Evolutionary conservation across 1,140 invertebrate genomes (phyloP).

Genomic region (Camponotus floridanus): DNA sequence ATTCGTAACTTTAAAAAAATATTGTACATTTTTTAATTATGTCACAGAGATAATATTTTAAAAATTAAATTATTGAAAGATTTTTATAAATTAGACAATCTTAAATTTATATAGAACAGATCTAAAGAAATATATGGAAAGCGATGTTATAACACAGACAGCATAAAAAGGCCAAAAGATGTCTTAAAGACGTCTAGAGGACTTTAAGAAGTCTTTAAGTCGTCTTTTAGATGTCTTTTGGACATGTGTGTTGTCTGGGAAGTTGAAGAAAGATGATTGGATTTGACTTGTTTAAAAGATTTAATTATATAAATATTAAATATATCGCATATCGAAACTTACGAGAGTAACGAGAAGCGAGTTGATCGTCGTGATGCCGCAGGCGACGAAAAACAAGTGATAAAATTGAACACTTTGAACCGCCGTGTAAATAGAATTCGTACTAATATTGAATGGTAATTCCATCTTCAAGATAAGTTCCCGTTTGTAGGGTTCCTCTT

Average conservation of each 20-base stretch:
- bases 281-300: neutral
- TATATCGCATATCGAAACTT: neutral
- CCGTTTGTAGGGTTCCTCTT: neutral
- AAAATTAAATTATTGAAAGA: neutral
- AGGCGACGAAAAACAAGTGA: conserved; percentile 4
- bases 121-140: no score
- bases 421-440: conserved; percentile 8
- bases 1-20: neutral
- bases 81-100: neutral
- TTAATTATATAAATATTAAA: neutral
- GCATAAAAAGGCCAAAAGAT: no score
- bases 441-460: conserved; percentile 53
- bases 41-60: neutral
- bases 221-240: no score
- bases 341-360: conserved; percentile 58
- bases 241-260: no score
- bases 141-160: no score
- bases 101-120: neutral
- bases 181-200: no score
- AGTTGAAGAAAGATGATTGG: no score
- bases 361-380: conserved; percentile 20
- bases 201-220: no score
- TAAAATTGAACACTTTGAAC: conserved; percentile 39
- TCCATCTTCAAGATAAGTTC: conserved; percentile 58
- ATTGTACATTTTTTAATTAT: neutral